Evolutionary conservation across 1,140 invertebrate species (phyloP).

Genomic region (Oreohelix idahoensis): DNA sequence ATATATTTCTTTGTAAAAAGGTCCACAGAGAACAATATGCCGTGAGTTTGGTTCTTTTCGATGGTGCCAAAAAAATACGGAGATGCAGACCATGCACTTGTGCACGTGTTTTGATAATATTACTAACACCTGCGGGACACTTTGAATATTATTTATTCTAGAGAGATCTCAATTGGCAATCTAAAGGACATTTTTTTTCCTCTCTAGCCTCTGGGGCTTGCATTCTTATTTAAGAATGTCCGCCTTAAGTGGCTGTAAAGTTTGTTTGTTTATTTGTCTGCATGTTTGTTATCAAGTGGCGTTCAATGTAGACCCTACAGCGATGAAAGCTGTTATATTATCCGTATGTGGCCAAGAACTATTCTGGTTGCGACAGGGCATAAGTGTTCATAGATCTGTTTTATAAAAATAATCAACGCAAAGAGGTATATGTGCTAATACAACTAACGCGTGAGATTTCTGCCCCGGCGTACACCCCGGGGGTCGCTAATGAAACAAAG

Average conservation of each 20-base stretch:
- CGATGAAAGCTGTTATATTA: not conserved
- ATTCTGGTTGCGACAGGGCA: no score
- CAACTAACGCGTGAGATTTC: no score
- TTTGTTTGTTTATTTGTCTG: not conserved
- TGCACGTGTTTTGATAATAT: constrained; percentile 16
- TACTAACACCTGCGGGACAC: not conserved
- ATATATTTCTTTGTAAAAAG: constrained; percentile 11
- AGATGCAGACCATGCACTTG: not conserved
- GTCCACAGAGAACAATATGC: constrained; percentile 23
- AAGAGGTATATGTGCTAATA: no score
- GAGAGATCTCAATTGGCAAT: not conserved
- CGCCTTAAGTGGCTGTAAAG: not conserved
- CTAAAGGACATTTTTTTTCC: not conserved
- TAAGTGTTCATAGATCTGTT: no score
- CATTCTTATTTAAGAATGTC: not conserved
- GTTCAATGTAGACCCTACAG: not conserved
- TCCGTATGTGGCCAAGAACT: not conserved
- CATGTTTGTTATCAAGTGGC: not conserved
- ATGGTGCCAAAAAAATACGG: not conserved
- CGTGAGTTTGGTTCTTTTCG: not conserved
- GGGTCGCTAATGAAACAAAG: no score
- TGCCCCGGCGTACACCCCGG: no score
- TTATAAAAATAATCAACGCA: no score
- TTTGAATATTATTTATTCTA: constrained; percentile 24
- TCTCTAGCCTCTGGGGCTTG: not conserved